Evolutionary conservation across 2,113 vertebrate genomes (phyloP).

Genomic region (Halcyon malimbica): DNA sequence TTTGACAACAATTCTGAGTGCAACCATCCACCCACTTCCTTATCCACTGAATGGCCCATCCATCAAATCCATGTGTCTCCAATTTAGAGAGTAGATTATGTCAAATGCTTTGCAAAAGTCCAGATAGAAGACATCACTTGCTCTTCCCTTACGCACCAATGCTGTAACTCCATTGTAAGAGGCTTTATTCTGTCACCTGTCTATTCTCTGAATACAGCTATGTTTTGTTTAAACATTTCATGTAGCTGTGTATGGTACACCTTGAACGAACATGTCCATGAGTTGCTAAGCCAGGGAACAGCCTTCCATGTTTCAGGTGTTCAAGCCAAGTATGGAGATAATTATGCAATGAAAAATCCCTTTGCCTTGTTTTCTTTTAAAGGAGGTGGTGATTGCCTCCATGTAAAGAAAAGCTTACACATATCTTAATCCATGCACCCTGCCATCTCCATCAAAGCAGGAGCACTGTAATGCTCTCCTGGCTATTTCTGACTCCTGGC

Average conservation of each 20-base stretch:
- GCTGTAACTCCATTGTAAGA: no score
- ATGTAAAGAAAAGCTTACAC: not conserved
- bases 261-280: not conserved
- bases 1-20: no score
- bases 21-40: no score
- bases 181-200: not conserved
- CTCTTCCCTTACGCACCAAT: no score
- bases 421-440: not conserved
- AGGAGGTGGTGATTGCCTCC: not conserved
- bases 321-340: not conserved
- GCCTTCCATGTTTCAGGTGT: not conserved
- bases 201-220: not conserved
- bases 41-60: no score
- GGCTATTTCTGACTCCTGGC: not conserved
- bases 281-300: not conserved
- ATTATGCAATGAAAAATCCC: not conserved
- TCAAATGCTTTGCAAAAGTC: no score
- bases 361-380: not conserved
- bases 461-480: not conserved
- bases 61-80: no score
- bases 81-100: no score
- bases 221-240: not conserved
- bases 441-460: not conserved
- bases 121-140: no score
- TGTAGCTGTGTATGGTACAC: fast-evolving